These are phyloP conservation scores for Babylonia areolata DNA, from an alignment of 1,140 invertebrate species.

Conservation along the genomic window DNA sequence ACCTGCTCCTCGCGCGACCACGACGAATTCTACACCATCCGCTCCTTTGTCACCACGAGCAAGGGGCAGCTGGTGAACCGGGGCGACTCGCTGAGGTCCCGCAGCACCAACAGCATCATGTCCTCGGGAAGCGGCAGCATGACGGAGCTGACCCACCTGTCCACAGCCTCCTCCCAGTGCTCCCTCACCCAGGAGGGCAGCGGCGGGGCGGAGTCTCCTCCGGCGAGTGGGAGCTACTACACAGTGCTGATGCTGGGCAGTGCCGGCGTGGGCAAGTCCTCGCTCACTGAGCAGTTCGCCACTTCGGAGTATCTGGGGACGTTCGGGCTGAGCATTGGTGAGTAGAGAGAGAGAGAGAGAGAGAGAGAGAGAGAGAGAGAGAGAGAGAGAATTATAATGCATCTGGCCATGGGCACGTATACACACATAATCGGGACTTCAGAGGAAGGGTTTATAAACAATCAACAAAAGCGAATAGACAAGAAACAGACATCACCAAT, in stretches of 20 bases:
- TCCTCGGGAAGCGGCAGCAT: slow-evolving; percentile 80
- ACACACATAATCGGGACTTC: too few relatives aligned
- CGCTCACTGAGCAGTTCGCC: slow-evolving; percentile 93
- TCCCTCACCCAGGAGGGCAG: slow-evolving; percentile 45
- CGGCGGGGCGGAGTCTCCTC: slow-evolving; percentile 25
- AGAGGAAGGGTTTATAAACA: too few relatives aligned
- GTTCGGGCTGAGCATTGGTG: slow-evolving; percentile 83
- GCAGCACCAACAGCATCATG: slow-evolving; percentile 81
- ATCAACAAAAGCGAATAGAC: too few relatives aligned
- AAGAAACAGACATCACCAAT: too few relatives aligned
- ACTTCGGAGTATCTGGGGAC: slow-evolving; percentile 96
- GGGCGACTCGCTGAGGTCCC: slow-evolving; percentile 88
- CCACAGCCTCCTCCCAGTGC: slow-evolving; percentile 38
- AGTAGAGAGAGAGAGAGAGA: background rate
- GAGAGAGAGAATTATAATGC: too few relatives aligned
- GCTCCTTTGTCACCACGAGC: slow-evolving; percentile 91
- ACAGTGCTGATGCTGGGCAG: slow-evolving; percentile 90
- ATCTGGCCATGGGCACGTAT: too few relatives aligned
- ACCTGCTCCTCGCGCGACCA: slow-evolving; percentile 46
- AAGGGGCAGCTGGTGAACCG: slow-evolving; percentile 95
- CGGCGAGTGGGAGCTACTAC: slow-evolving; percentile 73
- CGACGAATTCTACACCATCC: slow-evolving; percentile 87
- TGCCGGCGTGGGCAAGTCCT: slow-evolving; percentile 91
- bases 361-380: too few relatives aligned
- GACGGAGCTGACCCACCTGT: slow-evolving; percentile 50